Percentiles rank a stretch among this genome's conserved stretches.
Conservation (phyloP, 53 echinoderm and acorn worm genomes). For the Luidia sarsii region DNA sequence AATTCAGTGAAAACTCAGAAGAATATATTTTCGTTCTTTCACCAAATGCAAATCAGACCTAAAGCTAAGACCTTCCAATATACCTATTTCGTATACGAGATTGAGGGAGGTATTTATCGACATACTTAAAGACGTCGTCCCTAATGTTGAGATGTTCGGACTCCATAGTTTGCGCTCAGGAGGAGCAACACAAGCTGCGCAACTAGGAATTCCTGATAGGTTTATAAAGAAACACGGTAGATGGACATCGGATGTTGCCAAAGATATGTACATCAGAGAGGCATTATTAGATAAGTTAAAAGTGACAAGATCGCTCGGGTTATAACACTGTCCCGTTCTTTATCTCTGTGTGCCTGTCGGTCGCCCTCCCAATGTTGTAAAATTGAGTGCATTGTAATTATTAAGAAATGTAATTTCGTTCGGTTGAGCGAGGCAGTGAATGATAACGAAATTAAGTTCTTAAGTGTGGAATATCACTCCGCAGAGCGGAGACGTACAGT, state of each 20-base stretch:
- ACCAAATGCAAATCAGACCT: background rate
- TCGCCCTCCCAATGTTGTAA: too few relatives aligned
- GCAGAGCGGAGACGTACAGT: too few relatives aligned
- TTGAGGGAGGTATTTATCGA: background rate
- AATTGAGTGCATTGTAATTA: too few relatives aligned
- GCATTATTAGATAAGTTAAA: background rate
- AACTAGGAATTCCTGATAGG: background rate
- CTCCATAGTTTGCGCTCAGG: slow-evolving; percentile 10
- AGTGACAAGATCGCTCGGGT: background rate
- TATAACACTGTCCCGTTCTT: too few relatives aligned
- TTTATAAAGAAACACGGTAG: slow-evolving; percentile 14
- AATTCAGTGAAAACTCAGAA: background rate
- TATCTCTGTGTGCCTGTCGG: too few relatives aligned
- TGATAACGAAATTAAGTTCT: too few relatives aligned
- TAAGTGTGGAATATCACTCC: too few relatives aligned
- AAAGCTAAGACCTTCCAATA: background rate
- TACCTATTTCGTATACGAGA: background rate
- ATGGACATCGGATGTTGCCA: slow-evolving; percentile 1
- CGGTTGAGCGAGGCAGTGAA: too few relatives aligned
- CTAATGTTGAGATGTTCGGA: background rate
- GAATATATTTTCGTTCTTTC: background rate
- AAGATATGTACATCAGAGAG: slow-evolving; percentile 11
- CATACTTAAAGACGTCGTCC: background rate
- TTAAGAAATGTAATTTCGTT: too few relatives aligned
- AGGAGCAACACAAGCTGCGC: background rate